Evolutionary conservation across 2,797 vertebrate genomes (phyloP), one percentile per base, ranked within the genome.

Genomic region (Loriculus beryllinus): DNA sequence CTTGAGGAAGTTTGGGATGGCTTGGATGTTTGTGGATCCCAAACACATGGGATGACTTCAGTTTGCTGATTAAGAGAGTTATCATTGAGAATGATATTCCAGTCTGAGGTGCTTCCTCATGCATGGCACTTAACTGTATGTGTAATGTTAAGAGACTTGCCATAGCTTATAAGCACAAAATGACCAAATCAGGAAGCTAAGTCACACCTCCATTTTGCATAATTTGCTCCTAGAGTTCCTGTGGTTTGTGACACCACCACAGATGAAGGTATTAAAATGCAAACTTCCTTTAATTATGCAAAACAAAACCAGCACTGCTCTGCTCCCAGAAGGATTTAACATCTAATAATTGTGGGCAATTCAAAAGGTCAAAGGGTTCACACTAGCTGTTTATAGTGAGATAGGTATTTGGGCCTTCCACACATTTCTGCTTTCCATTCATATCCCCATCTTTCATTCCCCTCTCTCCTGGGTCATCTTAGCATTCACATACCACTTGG

Each of bases 161-260:
- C 1, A 0, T 40, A 64, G 79, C 18, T 75, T 90, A 60, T 23
- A 92, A 72, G 33, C 14, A 82, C 47, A 92, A 88, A 92, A 76
- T 80, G 17, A 78, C 71, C 77, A 67, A 74, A 83, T 84, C 91
- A 96, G 95, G 91, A 93, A 86, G 90, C 51, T 94, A 86, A 82
- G 75, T 90, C 94, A 96, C 47, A 31, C 23, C 82, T 90, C 37
- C 12, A 33, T 60, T 90, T 96, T 67, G 69, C 60, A 68, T 95
- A 93, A 95, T 82, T 95, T 80, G 22, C 60, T 81, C 52, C 76
- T 67, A 79, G 87, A 88, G 37, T 74, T 93, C 67, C 90, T 40
- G 80, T 1, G 28, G 69, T 63, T 96, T 91, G 63, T 79, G 80
- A 84, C 76, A 77, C 45, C 37, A 45, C 42, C n/a, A 70, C 65